Base-by-base conservation (phyloP, 2,888 invertebrate species). In the Caenorhabditis imperialis region DNA sequence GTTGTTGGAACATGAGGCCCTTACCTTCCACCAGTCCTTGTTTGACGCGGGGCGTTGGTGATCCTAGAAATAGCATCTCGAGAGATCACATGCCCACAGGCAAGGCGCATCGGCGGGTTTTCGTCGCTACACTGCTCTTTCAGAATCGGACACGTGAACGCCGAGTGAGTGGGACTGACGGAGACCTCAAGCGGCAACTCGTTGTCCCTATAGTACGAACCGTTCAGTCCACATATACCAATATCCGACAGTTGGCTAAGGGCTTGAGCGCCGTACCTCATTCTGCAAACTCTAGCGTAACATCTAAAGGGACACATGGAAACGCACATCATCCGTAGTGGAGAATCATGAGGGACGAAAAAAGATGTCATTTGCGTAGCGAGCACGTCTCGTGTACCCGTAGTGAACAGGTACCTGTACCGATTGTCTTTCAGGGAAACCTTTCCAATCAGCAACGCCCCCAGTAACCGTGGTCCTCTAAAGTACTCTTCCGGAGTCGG, bases 71-170 rank as follows among this genome's bases (percentile, higher is more conserved):
- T 92, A 45, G 99, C 99, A 90, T 99, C 99, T 81, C 94, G 92
- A 3, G 96, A 96, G 86, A 99, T 98, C 74, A 98, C 97, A 90
- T 99, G 99, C 3, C 99, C 99, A 90, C 99, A 99, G 2, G 94
- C 92, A 75, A 99, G 91, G 79, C 95, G 92, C 93, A 99, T 96
- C 16, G 99, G 98, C 63, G 99, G 99, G 91, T 99, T 99, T 82
- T 92, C 92, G 83, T 96, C 95, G 0, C 95, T 94, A 45, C 95
- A 94, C 89, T 98, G 98, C 88, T 97, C 97, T 61, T 97, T 92
- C 74, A 99, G 91, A 86, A 99, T 99, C 8, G 99, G 99, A 89
- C 99, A 99, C 22, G 98, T 96, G 90, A 99, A 99, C 88, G 97
- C 94, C 6, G 97, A 98, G 90, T 99, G 99, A 89, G 95, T 96